These are phyloP conservation scores for Stenichneumon culpator DNA, from an alignment of 2,888 invertebrate species.

Conservation along the genomic window DNA sequence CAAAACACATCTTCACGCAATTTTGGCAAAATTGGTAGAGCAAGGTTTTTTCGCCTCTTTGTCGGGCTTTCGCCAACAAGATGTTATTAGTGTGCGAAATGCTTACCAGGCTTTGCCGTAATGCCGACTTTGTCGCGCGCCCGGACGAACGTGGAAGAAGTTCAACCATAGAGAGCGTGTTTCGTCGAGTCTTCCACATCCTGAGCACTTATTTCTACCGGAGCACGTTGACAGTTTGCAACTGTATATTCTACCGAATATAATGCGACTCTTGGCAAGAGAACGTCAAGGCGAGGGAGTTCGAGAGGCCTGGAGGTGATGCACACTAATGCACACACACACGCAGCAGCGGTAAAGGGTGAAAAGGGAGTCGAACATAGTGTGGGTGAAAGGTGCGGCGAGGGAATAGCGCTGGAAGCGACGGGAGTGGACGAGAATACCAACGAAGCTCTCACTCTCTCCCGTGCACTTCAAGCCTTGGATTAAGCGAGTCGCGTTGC, in stretches of 20 bases:
- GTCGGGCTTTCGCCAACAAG: too few species aligned
- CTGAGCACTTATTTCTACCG: conserved; percentile 53
- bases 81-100: background rate
- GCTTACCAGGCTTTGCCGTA: background rate
- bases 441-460: conserved; percentile 61
- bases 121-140: background rate
- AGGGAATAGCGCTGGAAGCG: conserved; percentile 59
- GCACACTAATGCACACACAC: background rate
- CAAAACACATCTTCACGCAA: too few species aligned
- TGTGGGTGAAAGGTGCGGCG: conserved; percentile 51
- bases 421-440: conserved; percentile 65
- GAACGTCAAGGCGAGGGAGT: conserved; percentile 47
- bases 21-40: too few species aligned
- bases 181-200: conserved; percentile 36
- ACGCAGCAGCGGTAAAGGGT: conserved; percentile 7
- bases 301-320: conserved; percentile 7
- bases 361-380: conserved; percentile 29
- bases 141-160: background rate
- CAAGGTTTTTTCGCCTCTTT: too few species aligned
- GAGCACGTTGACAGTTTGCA: conserved; percentile 63
- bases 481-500: conserved; percentile 68
- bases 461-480: conserved; percentile 66
- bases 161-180: conserved; percentile 21
- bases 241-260: conserved; percentile 59
- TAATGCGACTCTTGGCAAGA: conserved; percentile 63